These are phyloP conservation scores for Hydraecia micacea DNA, from an alignment of 2,888 invertebrate genomes.

Conservation along the genomic window DNA sequence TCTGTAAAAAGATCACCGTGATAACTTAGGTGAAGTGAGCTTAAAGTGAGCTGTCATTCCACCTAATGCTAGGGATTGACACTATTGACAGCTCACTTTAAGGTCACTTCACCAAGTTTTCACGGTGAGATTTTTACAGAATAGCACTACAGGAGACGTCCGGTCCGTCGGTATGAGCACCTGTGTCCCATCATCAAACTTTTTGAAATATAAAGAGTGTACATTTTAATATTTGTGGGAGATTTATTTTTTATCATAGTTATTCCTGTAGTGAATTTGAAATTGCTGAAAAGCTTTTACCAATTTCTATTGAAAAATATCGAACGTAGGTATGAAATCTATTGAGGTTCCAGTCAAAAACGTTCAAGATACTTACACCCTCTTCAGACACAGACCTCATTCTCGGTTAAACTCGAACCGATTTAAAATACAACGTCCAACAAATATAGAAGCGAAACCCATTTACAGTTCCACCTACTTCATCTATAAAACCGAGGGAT, in stretches of 20 bases:
- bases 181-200: not conserved
- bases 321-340: not conserved
- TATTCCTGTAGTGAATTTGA: not conserved
- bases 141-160: too few species aligned
- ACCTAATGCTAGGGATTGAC: too few species aligned
- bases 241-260: too few species aligned
- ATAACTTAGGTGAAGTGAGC: too few species aligned
- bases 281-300: not conserved
- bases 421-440: constrained; percentile 11
- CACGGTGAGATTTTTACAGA: too few species aligned
- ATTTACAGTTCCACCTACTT: constrained; percentile 25
- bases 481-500: constrained; percentile 37
- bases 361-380: not conserved
- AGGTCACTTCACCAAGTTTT: too few species aligned
- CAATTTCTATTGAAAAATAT: not conserved
- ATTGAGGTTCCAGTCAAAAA: not conserved
- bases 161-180: too few species aligned
- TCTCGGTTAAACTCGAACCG: not conserved
- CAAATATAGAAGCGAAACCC: constrained; percentile 20
- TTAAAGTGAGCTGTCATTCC: too few species aligned
- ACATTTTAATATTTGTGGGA: too few species aligned
- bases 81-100: too few species aligned
- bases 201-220: not conserved
- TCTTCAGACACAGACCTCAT: not conserved
- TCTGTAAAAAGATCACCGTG: too few species aligned